These are phyloP conservation scores for Diplolepis rosae DNA, from an alignment of 2,888 invertebrate species.

Conservation along the genomic window DNA sequence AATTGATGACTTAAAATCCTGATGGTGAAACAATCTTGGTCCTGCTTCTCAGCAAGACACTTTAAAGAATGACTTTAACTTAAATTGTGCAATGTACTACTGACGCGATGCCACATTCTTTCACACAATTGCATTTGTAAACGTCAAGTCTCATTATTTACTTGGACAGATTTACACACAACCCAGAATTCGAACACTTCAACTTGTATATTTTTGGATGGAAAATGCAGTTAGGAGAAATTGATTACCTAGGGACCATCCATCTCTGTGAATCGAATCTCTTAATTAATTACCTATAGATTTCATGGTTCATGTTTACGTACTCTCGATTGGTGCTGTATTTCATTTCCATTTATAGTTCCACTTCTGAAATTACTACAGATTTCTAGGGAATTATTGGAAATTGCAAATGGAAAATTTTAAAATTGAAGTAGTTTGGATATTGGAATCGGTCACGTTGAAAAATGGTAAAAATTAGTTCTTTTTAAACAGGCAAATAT, in stretches of 20 bases:
- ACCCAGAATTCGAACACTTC: background rate
- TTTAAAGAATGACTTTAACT: background rate
- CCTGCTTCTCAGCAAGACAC: background rate
- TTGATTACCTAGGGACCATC: background rate
- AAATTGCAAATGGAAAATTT: too few species aligned
- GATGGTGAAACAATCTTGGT: background rate
- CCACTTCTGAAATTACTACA: background rate
- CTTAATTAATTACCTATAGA: background rate
- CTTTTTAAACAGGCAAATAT: too few species aligned
- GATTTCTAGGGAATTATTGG: too few species aligned
- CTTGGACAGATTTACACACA: background rate
- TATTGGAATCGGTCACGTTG: too few species aligned
- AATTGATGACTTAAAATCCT: background rate
- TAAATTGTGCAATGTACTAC: background rate
- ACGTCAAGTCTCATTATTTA: slow-evolving; percentile 22
- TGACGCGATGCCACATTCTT: background rate
- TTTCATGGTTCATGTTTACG: background rate
- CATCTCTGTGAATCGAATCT: background rate
- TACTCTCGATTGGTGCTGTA: background rate
- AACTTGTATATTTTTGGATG: background rate
- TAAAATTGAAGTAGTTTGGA: too few species aligned
- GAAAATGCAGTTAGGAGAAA: background rate
- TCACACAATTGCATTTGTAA: slow-evolving; percentile 18
- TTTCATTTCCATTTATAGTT: background rate
- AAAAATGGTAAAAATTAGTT: too few species aligned